Conservation (phyloP, 2,797 vertebrate species). For the Triplophysa bombifrons region DNA sequence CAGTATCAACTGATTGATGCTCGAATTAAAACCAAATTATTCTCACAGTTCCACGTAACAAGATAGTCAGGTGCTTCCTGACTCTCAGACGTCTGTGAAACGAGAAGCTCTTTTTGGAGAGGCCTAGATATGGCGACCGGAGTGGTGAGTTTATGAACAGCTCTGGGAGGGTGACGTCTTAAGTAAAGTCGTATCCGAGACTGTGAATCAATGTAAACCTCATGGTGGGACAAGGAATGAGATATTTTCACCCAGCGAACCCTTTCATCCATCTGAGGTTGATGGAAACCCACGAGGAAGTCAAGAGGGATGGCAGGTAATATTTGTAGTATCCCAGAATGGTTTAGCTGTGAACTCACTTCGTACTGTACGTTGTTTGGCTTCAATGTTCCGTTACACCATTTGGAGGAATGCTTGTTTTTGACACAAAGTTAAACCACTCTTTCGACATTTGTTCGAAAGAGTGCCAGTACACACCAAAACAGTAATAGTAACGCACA, state of each 20-base stretch:
- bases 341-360: slow-evolving; percentile 47
- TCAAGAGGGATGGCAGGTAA: slow-evolving; percentile 21
- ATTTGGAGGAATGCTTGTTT: neutral
- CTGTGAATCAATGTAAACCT: slow-evolving; percentile 44
- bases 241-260: slow-evolving; percentile 4
- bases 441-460: too few species aligned
- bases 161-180: neutral
- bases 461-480: neutral
- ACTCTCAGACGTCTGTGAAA: slow-evolving; percentile 5
- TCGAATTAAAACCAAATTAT: slow-evolving; percentile 8
- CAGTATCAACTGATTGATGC: slow-evolving; percentile 23
- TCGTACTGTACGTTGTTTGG: neutral
- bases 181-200: slow-evolving; percentile 16
- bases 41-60: neutral
- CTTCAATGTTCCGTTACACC: slow-evolving; percentile 17
- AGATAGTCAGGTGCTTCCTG: slow-evolving; percentile 39
- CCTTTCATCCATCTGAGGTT: slow-evolving; percentile 5
- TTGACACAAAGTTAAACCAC: too few species aligned
- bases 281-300: slow-evolving; percentile 30
- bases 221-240: slow-evolving; percentile 33
- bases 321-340: slow-evolving; percentile 47
- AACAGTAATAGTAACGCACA: neutral
- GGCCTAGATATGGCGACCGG: slow-evolving; percentile 39
- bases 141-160: slow-evolving; percentile 6
- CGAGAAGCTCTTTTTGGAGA: slow-evolving; percentile 42